Base-by-base conservation (phyloP, 2,797 vertebrate species). In the Gallinago stenura region DNA sequence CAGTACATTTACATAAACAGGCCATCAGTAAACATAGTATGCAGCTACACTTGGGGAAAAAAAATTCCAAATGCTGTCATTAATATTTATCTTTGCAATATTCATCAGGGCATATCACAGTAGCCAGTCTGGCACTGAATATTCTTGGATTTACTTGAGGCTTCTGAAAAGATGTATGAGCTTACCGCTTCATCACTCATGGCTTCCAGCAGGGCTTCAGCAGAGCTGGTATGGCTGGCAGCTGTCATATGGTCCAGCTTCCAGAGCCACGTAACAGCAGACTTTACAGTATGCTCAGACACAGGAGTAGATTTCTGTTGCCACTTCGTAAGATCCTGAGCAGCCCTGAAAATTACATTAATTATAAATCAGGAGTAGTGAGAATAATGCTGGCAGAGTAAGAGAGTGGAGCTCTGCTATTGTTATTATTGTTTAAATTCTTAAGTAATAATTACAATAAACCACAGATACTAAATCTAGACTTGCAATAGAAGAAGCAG, bases 241-340 rank as follows among this genome's bases (percentile, higher is more conserved):
- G 91, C 60, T 87, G 85, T 88, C 91, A 94, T 71, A 54, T 69
- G 93, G 60, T 96, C 87, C 91, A 98, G 92, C n/a, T 82, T 96
- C 97, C 96, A 95, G 54, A 98, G 70, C 98, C 98, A 98, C 1
- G 41, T 76, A 62, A 97, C 46, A 19, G 98, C 98, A 83, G 97
- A 96, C 6, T 95, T 93, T 35, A 98, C 85, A 61, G 97, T 83
- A 3, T 78, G 31, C 79, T 96, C 86, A 7, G 95, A 97, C 79
- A 97, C 98, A 54, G 81, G 71, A 84, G 81, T 75, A 56, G 97
- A 88, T 25, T 91, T 90, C 60, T 97, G 88, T 37, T 97, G 97
- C 98, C 98, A 98, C 79, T 98, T 98, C 62, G 41, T 50, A 84
- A 97, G 95, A 50, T 91, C 76, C 45, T 94, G 81, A 85, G 97